Evolutionary conservation across 1,140 invertebrate genomes (phyloP).

Genomic region (Drosophila punjabiensis): DNA sequence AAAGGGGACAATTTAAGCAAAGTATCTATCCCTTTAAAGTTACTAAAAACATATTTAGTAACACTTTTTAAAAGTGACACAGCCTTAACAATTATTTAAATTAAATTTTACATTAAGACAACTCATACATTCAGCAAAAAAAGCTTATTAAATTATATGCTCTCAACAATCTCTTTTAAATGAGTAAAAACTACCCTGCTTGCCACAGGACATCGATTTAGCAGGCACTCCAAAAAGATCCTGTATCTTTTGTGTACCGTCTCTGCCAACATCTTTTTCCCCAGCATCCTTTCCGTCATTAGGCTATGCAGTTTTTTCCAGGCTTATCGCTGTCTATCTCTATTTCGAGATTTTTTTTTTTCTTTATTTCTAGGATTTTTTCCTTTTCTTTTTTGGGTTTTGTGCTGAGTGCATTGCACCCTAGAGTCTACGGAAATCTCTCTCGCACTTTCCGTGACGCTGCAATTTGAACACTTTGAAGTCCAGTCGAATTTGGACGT

Average conservation of each 20-base stretch:
- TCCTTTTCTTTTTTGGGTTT: neutral
- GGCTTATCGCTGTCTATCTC: slow-evolving; percentile 42
- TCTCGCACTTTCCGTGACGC: slow-evolving; percentile 64
- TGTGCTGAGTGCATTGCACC: slow-evolving; percentile 59
- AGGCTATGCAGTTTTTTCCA: slow-evolving; percentile 54
- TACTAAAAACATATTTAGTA: neutral
- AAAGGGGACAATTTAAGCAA: neutral
- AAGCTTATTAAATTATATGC: too few species aligned
- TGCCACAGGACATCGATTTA: slow-evolving; percentile 6
- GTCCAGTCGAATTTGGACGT: slow-evolving; percentile 77
- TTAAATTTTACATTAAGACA: too few species aligned
- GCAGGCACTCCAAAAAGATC: slow-evolving; percentile 26
- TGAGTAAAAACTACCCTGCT: neutral
- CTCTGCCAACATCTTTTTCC: slow-evolving; percentile 7
- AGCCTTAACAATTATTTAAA: neutral
- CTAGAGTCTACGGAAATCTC: slow-evolving; percentile 54
- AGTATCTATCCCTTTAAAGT: neutral
- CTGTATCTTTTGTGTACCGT: slow-evolving; percentile 41
- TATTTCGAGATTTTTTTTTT: slow-evolving; percentile 17
- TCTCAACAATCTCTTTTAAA: neutral
- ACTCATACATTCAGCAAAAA: too few species aligned
- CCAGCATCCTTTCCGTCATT: slow-evolving; percentile 44
- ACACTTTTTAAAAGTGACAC: neutral
- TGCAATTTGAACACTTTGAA: slow-evolving; percentile 83
- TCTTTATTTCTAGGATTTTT: neutral